phyloP scores from a whole-genome alignment of 2,113 vertebrate species.

The Solenodon paradoxus region DNA sequence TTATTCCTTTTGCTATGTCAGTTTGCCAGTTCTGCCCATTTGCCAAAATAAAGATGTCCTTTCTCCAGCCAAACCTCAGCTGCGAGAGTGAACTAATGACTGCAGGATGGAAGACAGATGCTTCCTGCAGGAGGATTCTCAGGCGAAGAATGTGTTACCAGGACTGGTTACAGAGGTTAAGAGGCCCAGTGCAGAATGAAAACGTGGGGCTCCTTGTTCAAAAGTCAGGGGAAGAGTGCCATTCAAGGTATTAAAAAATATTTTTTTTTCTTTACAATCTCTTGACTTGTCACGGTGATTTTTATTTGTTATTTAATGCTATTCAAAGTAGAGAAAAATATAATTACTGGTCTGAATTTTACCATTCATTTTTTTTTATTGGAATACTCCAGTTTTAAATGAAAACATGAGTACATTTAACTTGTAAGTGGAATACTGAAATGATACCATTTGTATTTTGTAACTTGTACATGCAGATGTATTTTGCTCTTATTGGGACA shows the following conservation, averaged over 20 bases:
- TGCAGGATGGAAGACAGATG: constrained; percentile 63
- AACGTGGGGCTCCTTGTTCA: background rate
- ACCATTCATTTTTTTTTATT: background rate
- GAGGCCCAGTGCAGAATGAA: constrained; percentile 16
- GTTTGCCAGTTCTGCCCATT: constrained; percentile 57
- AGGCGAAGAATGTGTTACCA: background rate
- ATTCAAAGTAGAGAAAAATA: background rate
- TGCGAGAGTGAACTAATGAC: constrained; percentile 53
- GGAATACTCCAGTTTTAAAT: background rate
- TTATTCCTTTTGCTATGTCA: constrained; percentile 59
- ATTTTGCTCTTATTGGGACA: background rate
- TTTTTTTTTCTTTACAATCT: background rate
- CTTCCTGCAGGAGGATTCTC: constrained; percentile 37
- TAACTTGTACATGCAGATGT: background rate
- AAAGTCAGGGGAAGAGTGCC: background rate
- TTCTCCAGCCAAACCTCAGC: constrained; percentile 45
- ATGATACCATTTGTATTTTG: background rate
- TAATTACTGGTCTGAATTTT: background rate
- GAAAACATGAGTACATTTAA: background rate
- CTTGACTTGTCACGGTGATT: background rate
- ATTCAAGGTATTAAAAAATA: background rate
- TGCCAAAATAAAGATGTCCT: constrained; percentile 73
- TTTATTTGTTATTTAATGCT: background rate
- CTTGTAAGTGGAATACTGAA: background rate
- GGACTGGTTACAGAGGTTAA: background rate